Base-by-base conservation (phyloP, 2,797 vertebrate genomes). In the Acrossocheilus fasciatus region DNA sequence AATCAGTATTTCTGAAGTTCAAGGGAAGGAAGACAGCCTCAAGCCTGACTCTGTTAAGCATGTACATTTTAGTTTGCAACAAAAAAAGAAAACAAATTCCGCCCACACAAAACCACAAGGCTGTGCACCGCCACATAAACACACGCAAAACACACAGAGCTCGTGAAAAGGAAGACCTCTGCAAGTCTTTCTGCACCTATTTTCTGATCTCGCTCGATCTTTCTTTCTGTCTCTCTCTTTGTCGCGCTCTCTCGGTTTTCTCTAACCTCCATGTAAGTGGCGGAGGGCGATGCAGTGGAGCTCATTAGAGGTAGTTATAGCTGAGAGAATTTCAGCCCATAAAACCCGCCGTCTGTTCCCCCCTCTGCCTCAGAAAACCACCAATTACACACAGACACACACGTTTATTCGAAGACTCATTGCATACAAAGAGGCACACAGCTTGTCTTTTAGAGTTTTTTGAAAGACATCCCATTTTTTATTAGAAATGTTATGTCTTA, bases 281-380 rank as follows among this genome's bases (percentile, higher is more conserved):
- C 23, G 66, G 57, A 82, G 81, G 73, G 68, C 23, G 90, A 90
- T 92, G 91, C 92, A 91, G 91, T 92, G 89, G 87, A 89, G 87
- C 89, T 93, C 92, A 93, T 93, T 94, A 93, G 92, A 92, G 90
- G 41, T 91, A 89, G 90, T 93, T 92, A 93, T 92, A 92, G 91
- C 91, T 89, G 87, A 90, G 88, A 70, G 85, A 93, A 89, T 87
- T 91, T 87, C 82, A 81, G 84, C 91, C 90, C 87, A 90, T 92
- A 92, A 93, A 93, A 88, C 90, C 62, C 23, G 20, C 88, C 87
- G 68, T 36, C 72, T 82, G 88, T 83, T 91, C 84, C 84, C 90
- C 89, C 81, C 57, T 86, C 87, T 50, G 50, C 82, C 87, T 36
- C 43, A 66, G 18, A 86, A 85, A 81, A 77, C 75, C 76, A 45